Evolutionary conservation across 2,113 vertebrate genomes (phyloP), one percentile per base, ranked within the genome.

Genomic region (Nipponia nippon): DNA sequence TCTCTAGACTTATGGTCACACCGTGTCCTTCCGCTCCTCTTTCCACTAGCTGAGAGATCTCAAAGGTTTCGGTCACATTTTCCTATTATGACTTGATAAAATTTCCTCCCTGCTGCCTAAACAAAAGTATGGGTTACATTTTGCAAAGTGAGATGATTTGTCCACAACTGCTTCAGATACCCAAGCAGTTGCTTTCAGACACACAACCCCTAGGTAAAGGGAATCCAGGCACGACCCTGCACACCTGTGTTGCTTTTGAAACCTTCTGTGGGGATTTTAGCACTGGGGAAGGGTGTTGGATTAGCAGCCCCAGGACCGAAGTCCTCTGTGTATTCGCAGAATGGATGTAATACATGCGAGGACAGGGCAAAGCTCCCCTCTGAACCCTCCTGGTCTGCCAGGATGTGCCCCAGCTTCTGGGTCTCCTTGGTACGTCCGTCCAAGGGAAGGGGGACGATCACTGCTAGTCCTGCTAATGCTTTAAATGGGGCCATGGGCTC

Each of bases 331-430:
- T 27, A 18, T 30, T n/a, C 26, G 8, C 53, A 81, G 58, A 52
- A 56, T 0, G 4, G 17, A 44, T 3, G 11, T 5, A 40, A 47
- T 27, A 32, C 20, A 2, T 1, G 3, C 2, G 4, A 76, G 49
- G 53, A 36, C 40, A 25, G 27, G 42, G 34, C 36, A 56, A 69
- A 36, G 32, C 27, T 52, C 32, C 83, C 17, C 30, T 59, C 50
- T 11, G 52, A 80, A 58, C 50, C 40, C 9, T 63, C 52, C 29
- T 49, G 46, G 17, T n/a, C 50, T 26, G 2, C 34, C 40, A 34
- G n/a, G 71, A 34, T 5, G 21, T 18, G 72, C 56, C 65, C 50
- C 46, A 87, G 46, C 46, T 76, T 29, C 58, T 61, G 40, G 13
- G 4, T n/a, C 23, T 65, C 67, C n/a, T 30, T 0, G 0, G 29